Percentiles rank a stretch among this genome's conserved stretches.
Evolutionary conservation across 35 echinoderm and acorn worm species (phyloP).

Genomic region (Apostichopus californicus): DNA sequence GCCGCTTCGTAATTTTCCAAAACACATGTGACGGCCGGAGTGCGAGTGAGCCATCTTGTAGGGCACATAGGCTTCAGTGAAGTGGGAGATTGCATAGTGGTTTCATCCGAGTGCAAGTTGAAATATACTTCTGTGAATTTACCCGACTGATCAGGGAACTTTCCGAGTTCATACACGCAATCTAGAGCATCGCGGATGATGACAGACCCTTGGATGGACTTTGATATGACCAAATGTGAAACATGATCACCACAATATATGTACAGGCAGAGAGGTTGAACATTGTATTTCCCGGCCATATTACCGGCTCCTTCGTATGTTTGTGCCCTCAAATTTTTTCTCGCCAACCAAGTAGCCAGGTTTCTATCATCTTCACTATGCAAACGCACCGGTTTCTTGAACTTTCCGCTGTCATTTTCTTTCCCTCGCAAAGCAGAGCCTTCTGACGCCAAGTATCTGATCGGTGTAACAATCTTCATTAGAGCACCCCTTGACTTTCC

Average conservation of each 20-base stretch:
- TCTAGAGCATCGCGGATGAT: neutral
- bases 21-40: neutral
- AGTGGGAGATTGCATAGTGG: neutral
- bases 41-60: constrained; percentile 12
- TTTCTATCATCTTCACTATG: constrained; percentile 10
- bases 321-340: no score
- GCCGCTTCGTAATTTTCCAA: neutral
- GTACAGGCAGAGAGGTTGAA: no score
- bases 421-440: no score
- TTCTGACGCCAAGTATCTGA: neutral
- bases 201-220: constrained; percentile 1
- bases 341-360: neutral
- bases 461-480: neutral
- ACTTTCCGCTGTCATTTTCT: no score
- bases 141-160: no score
- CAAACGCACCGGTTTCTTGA: no score
- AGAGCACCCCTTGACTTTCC: neutral
- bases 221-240: neutral
- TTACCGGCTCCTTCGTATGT: no score
- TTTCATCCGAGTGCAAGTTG: constrained; percentile 24
- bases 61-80: constrained; percentile 42
- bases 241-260: no score
- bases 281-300: no score
- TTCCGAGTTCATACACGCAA: constrained; percentile 33
- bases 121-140: no score